These are phyloP conservation scores for Hypomecis punctinalis DNA, from an alignment of 2,888 invertebrate species.

Conservation along the genomic window DNA sequence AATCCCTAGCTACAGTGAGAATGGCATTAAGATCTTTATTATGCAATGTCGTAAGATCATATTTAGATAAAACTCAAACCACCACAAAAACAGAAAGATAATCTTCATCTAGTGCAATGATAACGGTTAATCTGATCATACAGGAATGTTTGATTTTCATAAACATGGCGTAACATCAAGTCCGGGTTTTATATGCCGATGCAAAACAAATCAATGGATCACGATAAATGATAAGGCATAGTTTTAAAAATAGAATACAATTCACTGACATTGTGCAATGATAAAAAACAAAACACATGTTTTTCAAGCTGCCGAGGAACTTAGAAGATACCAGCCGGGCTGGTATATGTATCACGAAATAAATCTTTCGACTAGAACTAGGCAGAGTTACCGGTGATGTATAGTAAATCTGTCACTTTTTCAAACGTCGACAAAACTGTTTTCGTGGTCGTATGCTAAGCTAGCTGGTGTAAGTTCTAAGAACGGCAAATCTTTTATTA, in stretches of 20 bases:
- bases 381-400: no score
- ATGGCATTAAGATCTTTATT: slow-evolving; percentile 1
- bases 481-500: no score
- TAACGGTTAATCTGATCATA: slow-evolving; percentile 1
- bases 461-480: no score
- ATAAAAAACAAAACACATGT: slow-evolving; percentile 5
- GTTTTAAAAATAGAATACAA: slow-evolving; percentile 14
- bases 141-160: not conserved
- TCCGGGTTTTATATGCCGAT: not conserved
- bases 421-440: no score
- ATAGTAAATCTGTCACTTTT: no score
- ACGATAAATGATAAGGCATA: slow-evolving; percentile 18
- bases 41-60: not conserved
- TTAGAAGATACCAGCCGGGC: no score
- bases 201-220: slow-evolving; percentile 11
- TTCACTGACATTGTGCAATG: slow-evolving; percentile 11
- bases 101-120: slow-evolving; percentile 1
- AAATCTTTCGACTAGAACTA: no score
- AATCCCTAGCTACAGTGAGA: not conserved
- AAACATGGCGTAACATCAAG: slow-evolving; percentile 1
- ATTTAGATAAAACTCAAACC: not conserved
- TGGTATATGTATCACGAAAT: no score
- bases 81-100: slow-evolving; percentile 5
- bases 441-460: no score
- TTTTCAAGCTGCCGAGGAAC: no score